phyloP scores from a whole-genome alignment of 2,113 vertebrate species.

The Helogale parvula region DNA sequence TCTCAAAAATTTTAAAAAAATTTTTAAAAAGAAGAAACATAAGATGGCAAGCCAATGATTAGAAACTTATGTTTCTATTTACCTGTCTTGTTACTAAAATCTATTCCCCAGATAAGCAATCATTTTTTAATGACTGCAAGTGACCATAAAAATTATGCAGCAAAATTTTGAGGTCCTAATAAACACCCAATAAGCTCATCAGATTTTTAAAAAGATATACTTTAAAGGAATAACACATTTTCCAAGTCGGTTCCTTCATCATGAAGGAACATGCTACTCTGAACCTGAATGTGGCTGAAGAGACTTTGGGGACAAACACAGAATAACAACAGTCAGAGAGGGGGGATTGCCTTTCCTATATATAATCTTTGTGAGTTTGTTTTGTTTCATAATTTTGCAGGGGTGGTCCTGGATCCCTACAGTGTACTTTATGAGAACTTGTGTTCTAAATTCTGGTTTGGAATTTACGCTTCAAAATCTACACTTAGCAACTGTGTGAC shows the following conservation, averaged over 20 bases:
- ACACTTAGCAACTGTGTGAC: background rate
- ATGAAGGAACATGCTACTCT: background rate
- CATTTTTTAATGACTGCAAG: background rate
- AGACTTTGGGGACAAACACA: background rate
- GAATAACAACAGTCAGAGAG: background rate
- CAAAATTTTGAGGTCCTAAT: background rate
- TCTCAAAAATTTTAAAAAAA: too few relatives aligned
- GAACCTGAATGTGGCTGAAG: background rate
- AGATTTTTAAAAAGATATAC: background rate
- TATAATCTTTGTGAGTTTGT: background rate
- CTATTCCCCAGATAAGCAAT: background rate
- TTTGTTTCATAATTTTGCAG: background rate
- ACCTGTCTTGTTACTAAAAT: background rate
- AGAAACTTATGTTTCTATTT: background rate
- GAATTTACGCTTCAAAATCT: background rate
- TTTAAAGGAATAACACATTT: background rate
- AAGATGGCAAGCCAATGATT: too few relatives aligned
- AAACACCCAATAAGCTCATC: background rate
- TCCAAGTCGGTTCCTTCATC: background rate
- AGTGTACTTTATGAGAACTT: background rate
- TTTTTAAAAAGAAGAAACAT: too few relatives aligned
- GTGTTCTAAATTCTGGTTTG: background rate
- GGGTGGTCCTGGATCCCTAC: background rate
- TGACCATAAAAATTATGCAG: background rate
- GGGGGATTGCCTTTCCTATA: background rate